A percentile compares a stretch with the other conserved stretches of the same genome.
Conservation (phyloP, 2,797 vertebrate species). For the Graptemys geographica region DNA sequence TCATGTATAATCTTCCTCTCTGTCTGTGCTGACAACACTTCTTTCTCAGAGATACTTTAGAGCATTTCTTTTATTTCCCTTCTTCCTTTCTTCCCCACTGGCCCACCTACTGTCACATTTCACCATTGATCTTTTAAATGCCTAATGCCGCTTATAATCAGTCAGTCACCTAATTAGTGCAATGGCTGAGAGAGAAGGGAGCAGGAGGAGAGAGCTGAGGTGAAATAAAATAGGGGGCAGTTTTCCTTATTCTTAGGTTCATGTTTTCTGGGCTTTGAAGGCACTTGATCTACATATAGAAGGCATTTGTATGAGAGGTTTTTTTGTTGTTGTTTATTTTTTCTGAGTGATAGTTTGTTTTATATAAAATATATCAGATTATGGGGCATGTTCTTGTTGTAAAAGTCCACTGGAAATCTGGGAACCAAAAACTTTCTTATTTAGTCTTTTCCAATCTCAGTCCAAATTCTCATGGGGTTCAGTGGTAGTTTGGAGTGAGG, state of each 20-base stretch:
- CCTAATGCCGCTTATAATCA: slow-evolving; percentile 61
- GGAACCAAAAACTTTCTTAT: neutral
- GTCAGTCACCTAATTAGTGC: slow-evolving; percentile 69
- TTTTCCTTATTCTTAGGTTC: slow-evolving; percentile 21
- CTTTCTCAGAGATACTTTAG: slow-evolving; percentile 40
- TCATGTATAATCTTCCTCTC: neutral
- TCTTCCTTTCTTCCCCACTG: slow-evolving; percentile 59
- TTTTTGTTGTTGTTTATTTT: neutral
- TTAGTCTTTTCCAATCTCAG: neutral
- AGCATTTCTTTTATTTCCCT: slow-evolving; percentile 15
- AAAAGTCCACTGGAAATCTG: neutral
- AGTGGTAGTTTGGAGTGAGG: neutral
- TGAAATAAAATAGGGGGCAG: slow-evolving; percentile 4
- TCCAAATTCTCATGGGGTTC: neutral
- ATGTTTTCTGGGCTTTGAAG: slow-evolving; percentile 55
- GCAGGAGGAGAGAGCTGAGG: neutral
- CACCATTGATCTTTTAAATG: slow-evolving; percentile 63
- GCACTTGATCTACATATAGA: neutral
- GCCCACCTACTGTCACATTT: slow-evolving; percentile 53
- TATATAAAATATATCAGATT: neutral
- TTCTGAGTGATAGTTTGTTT: neutral
- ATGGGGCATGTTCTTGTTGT: neutral
- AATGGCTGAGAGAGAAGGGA: slow-evolving; percentile 40
- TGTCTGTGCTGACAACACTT: slow-evolving; percentile 47
- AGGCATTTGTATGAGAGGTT: neutral